Percentiles rank a stretch among this genome's conserved stretches.
Evolutionary conservation across 2,888 invertebrate genomes (phyloP).

Genomic region (Diaphora mendica): DNA sequence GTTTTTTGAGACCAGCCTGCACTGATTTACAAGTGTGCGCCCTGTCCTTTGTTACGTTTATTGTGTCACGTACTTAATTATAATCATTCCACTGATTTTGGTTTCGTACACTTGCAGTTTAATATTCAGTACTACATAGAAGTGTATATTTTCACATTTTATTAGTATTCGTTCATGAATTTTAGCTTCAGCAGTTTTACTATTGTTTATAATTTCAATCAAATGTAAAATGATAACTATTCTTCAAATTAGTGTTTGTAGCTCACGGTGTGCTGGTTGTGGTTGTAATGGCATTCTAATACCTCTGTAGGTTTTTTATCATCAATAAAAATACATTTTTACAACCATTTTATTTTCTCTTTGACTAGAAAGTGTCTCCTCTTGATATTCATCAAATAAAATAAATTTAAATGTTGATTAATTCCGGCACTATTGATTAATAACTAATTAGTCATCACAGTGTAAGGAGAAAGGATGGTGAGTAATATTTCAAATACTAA

Average conservation of each 20-base stretch:
- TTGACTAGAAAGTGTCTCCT: background rate
- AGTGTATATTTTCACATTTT: background rate
- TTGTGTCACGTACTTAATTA: constrained; percentile 19
- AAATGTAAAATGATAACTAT: background rate
- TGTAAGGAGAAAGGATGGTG: background rate
- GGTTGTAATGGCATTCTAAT: background rate
- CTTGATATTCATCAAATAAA: background rate
- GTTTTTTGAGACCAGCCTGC: constrained; percentile 29
- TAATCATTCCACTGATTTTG: constrained; percentile 12
- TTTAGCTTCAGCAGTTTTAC: background rate
- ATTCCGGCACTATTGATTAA: no score
- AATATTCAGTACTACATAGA: background rate
- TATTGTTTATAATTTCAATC: background rate
- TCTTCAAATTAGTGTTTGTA: background rate
- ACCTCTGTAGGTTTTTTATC: background rate
- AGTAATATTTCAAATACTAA: background rate
- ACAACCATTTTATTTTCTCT: background rate
- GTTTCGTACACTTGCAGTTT: background rate
- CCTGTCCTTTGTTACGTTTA: constrained; percentile 12
- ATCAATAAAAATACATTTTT: background rate
- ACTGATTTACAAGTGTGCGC: constrained; percentile 33
- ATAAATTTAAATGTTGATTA: background rate
- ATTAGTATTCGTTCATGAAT: background rate
- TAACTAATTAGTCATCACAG: background rate
- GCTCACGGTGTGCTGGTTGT: background rate